Evolutionary conservation across 2,113 vertebrate genomes (phyloP), one percentile per base, ranked within the genome.

Genomic region (Labeo catla): DNA sequence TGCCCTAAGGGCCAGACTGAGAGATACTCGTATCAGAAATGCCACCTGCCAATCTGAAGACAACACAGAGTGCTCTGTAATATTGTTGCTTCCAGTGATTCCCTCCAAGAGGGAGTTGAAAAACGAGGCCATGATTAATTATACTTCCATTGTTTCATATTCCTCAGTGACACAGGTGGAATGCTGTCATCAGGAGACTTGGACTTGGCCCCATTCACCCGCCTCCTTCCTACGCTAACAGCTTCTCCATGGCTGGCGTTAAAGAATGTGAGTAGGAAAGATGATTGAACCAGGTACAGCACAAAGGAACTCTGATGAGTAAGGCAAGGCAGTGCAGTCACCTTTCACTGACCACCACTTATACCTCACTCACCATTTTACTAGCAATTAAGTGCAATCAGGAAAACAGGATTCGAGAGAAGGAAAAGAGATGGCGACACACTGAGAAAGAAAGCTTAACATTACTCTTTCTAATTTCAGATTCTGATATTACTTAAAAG

Each of bases 381-480:
- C 54, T 72, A 65, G 52, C 81, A 90, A 93, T 91, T 91, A 90
- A 76, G 57, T 61, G 81, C 85, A 93, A 91, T 93, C 91, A 90
- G 59, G 43, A 81, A 45, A 81, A 28, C 36, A 63, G 12, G 59
- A 8, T 1, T 7, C 8, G 5, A 72, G 15, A 72, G 36, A 39
- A 39, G 2, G 68, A 36, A 52, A 77, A 36, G 4, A 70, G 28
- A 52, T 12, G 47, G 12, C 2, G 9, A 50, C 39, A 73, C 70
- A 77, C 7, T 39, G 43, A 78, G 61, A 65, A 52, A 6, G 5
- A 43, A 61, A 72, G 39, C 19, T 13, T 76, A 28, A 28, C 47
- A 74, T 23, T 76, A 50, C 0, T 76, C 11, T 28, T 76, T 49
- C 45, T n/a, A 23, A 34, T 23, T 79, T 72, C 68, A 72, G 68